Evolutionary conservation across 2,113 vertebrate genomes (phyloP).

Genomic region (Myiozetetes cayanensis): DNA sequence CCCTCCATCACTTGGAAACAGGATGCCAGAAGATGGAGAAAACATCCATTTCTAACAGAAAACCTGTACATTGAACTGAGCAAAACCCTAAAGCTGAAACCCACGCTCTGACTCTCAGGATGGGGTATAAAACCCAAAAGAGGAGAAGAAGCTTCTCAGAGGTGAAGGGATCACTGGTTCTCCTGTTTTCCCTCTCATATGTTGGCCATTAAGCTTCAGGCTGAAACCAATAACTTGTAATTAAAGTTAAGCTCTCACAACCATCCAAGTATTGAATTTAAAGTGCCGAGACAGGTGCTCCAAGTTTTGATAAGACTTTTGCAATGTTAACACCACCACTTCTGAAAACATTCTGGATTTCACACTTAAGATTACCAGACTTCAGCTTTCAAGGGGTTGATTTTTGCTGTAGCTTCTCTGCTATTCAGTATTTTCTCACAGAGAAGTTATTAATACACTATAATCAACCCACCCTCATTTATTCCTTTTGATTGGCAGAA

Average conservation of each 20-base stretch:
- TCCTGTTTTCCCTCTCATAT: neutral
- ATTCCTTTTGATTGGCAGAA: neutral
- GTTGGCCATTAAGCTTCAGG: neutral
- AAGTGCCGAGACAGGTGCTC: neutral
- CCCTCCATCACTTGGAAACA: neutral
- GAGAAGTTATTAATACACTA: neutral
- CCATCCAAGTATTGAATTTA: neutral
- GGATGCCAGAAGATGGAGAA: neutral
- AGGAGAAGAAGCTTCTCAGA: neutral
- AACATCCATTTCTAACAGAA: neutral
- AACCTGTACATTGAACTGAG: rapidly evolving
- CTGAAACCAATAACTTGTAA: neutral
- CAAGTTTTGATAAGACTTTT: neutral
- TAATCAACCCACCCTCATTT: neutral
- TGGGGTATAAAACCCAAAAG: neutral
- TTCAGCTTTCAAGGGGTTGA: neutral
- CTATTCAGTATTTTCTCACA: neutral
- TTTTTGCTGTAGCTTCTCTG: neutral
- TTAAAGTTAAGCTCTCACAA: neutral
- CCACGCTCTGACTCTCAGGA: rapidly evolving
- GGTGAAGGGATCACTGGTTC: neutral
- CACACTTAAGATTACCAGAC: neutral
- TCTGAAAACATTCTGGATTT: neutral
- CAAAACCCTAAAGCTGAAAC: neutral
- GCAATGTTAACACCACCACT: neutral